Percentiles rank a stretch among this genome's conserved stretches.
phyloP scores from a whole-genome alignment of 64 coral and sea anemone genomes.

The Dendronephthya gigantea region DNA sequence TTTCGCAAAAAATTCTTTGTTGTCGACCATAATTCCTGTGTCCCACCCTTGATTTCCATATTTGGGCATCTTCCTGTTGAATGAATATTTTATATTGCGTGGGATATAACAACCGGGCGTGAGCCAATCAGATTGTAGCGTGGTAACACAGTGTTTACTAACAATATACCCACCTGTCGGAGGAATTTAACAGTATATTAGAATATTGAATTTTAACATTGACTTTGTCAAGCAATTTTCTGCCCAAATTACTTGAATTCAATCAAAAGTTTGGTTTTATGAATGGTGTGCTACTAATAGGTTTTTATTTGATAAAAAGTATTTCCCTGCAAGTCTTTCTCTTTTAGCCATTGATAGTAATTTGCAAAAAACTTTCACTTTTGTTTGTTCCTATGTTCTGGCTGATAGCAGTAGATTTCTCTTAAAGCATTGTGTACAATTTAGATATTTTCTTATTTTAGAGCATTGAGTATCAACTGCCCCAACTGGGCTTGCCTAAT shows the following conservation, averaged over 20 bases:
- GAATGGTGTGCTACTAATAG: no score
- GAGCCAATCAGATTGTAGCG: background rate
- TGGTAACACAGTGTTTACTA: background rate
- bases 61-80: background rate
- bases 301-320: no score
- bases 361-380: no score
- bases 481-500: background rate
- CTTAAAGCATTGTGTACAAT: background rate
- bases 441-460: background rate
- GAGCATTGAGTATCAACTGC: background rate
- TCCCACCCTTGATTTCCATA: background rate
- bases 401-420: no score
- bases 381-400: no score
- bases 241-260: background rate
- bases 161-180: background rate
- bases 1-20: background rate
- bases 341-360: no score
- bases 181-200: background rate
- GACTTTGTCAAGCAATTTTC: background rate
- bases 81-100: background rate
- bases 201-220: background rate
- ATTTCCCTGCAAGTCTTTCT: no score
- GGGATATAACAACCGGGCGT: background rate
- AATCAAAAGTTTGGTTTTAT: background rate
- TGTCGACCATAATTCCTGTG: background rate